These are phyloP conservation scores for Damaliscus lunatus DNA, from an alignment of 2,113 vertebrate genomes.

Conservation along the genomic window DNA sequence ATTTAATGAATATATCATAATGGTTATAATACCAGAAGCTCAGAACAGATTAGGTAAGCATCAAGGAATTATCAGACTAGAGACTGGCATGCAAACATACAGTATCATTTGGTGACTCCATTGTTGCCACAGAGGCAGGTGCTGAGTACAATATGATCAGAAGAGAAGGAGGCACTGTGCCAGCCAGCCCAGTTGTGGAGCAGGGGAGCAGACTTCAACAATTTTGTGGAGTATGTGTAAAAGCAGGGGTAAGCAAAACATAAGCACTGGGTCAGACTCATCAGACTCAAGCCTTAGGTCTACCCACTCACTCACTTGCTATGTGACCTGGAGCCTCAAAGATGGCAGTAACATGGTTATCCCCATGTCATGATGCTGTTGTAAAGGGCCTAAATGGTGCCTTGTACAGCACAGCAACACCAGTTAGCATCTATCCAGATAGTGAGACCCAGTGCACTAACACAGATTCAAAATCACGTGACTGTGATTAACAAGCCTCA, in stretches of 20 bases:
- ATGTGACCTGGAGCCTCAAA: background rate
- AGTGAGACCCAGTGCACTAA: background rate
- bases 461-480: background rate
- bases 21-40: background rate
- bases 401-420: background rate
- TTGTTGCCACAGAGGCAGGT: background rate
- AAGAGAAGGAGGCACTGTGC: background rate
- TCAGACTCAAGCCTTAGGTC: background rate
- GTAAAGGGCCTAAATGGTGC: background rate
- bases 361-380: background rate
- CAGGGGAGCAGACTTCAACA: background rate
- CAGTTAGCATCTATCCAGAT: background rate
- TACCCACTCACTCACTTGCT: background rate
- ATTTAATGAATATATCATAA: background rate
- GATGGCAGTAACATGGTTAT: background rate
- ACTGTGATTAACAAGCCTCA: background rate
- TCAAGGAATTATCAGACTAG: background rate
- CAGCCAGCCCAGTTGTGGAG: fast-evolving
- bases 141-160: background rate
- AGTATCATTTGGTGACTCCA: background rate
- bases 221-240: background rate
- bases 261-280: background rate
- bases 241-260: background rate
- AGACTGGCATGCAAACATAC: background rate
- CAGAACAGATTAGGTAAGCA: background rate